Evolutionary conservation across 2,888 invertebrate genomes (phyloP), one percentile per base, ranked within the genome.

Genomic region (Steinernema carpocapsae): DNA sequence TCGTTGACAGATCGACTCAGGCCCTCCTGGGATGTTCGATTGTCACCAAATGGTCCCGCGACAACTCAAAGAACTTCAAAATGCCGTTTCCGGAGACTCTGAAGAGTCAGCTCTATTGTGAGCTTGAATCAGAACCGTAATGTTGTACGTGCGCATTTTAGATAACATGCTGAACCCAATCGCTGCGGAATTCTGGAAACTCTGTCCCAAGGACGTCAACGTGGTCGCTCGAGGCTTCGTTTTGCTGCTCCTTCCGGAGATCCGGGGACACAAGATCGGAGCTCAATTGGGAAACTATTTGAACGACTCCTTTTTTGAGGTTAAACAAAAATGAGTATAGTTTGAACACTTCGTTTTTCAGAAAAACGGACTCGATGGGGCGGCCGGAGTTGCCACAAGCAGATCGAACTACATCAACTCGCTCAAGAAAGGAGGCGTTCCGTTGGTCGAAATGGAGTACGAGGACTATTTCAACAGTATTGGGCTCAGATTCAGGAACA

Each of bases 131-230:
- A 37, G 10, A 37, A 37, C 10, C 37, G 37, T 6, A 37, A 37
- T 37, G 10, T 37, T 37, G 4, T 10, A 37, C 37, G 37, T 22
- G 26, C 56, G 6, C 2, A 6, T 32, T 64, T 64, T 17, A 64
- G 64, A 64, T 32, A 37, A 64, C 14, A 32, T 64, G 17, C 29
- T 64, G 26, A 64, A 7, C 32, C 12, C 17, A 26, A 3, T 64
- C 3, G 26, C 17, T 1, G 26, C 64, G 32, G 29, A 64, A 7
- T 64, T 64, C 64, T 64, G 64, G 64, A 29, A 64, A 6, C 64
- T 64, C 64, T 64, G 64, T 32, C 64, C 64, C 32, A 6, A 29
- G 29, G 64, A 64, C 17, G 64, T 64, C 29, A 64, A 64, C 64
- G 29, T 7, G 22, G 64, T 64, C 29, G 17, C 29, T 2, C 29